Percentiles rank a stretch among this genome's conserved stretches.
Conservation (phyloP, 2,888 invertebrate species). For the Germaria angustata region DNA sequence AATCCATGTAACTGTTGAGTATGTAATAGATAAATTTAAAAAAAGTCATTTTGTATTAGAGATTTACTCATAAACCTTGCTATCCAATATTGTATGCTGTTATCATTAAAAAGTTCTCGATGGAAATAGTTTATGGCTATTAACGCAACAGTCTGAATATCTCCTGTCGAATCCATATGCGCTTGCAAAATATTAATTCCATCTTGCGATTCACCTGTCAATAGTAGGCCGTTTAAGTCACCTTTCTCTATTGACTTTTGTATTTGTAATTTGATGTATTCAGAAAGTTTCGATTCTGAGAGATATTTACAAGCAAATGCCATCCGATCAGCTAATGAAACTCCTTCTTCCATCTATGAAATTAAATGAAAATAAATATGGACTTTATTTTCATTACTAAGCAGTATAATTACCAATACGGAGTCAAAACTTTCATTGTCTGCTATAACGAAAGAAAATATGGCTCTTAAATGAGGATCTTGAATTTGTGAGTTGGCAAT, state of each 20-base stretch:
- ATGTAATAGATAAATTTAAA: too few species aligned
- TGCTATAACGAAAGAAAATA: slow-evolving; percentile 93
- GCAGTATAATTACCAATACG: slow-evolving; percentile 85
- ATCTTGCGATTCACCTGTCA: slow-evolving; percentile 89
- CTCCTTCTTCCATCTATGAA: slow-evolving; percentile 87
- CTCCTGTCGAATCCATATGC: slow-evolving; percentile 92
- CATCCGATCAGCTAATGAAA: slow-evolving; percentile 92
- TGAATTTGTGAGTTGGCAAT: slow-evolving; percentile 87
- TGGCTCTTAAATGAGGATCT: slow-evolving; percentile 94
- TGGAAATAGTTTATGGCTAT: slow-evolving; percentile 89
- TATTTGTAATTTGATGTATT: slow-evolving; percentile 87
- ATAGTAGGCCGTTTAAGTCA: slow-evolving; percentile 91
- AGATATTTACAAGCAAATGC: slow-evolving; percentile 95
- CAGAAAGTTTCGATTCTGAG: slow-evolving; percentile 88
- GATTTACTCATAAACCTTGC: slow-evolving; percentile 81
- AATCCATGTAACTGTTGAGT: slow-evolving; percentile 87
- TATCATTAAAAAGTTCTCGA: slow-evolving; percentile 84
- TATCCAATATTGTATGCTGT: slow-evolving; percentile 85
- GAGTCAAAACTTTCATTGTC: slow-evolving; percentile 88
- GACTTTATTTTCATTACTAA: too few species aligned
- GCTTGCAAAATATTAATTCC: slow-evolving; percentile 90
- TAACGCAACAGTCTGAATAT: slow-evolving; percentile 94
- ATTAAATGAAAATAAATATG: too few species aligned
- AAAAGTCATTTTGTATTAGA: too few species aligned
- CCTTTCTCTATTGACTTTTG: slow-evolving; percentile 87